Conservation (phyloP, 1,140 invertebrate species). For the Psix sp. region DNA sequence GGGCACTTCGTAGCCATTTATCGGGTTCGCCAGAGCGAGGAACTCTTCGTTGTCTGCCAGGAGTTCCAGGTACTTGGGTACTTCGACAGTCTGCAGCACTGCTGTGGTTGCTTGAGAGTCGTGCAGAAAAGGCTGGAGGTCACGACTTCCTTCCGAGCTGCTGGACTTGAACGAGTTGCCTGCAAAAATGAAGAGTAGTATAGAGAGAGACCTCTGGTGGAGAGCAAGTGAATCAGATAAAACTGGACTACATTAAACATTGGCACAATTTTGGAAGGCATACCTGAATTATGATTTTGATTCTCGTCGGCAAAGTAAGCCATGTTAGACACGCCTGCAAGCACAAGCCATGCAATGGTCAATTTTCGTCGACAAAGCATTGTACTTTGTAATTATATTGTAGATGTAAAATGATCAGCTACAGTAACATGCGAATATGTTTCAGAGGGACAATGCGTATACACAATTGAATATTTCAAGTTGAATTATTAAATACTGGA, state of each 20-base stretch:
- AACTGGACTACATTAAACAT: too few relatives aligned
- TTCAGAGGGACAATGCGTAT: constrained; percentile 3
- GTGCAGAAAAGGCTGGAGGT: constrained; percentile 71
- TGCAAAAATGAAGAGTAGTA: constrained; percentile 52
- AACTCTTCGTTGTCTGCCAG: constrained; percentile 75
- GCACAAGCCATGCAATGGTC: constrained; percentile 77
- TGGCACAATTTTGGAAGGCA: constrained; percentile 46
- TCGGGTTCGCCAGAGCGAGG: constrained; percentile 69
- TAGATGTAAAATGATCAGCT: constrained; percentile 62
- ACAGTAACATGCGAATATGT: constrained; percentile 23
- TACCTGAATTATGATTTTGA: constrained; percentile 78
- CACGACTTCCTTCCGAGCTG: constrained; percentile 71
- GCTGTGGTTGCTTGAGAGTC: constrained; percentile 63
- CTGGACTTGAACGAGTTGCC: constrained; percentile 74
- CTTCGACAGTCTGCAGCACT: constrained; percentile 57
- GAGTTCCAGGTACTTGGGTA: constrained; percentile 80
- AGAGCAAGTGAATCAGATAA: too few relatives aligned
- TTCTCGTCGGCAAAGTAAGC: constrained; percentile 79
- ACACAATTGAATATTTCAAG: background rate
- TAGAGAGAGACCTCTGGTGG: too few relatives aligned
- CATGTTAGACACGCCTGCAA: constrained; percentile 77
- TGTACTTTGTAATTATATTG: constrained; percentile 5
- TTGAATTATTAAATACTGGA: background rate
- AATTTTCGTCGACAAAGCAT: constrained; percentile 52
- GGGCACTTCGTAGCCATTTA: constrained; percentile 80